Evolutionary conservation across 2,888 invertebrate genomes (phyloP).

Genomic region (Plebejus anna): DNA sequence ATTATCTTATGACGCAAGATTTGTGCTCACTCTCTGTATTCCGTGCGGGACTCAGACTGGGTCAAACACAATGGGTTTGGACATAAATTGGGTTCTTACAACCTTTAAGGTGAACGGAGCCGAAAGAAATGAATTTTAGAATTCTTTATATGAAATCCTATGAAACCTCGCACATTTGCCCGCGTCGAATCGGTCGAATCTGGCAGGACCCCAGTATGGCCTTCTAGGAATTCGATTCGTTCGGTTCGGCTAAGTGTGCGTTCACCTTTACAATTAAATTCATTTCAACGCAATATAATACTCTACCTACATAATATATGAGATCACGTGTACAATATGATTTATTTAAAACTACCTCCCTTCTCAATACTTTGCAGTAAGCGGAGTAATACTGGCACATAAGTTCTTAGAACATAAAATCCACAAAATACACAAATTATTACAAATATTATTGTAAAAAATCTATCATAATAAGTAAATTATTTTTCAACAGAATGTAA

Average conservation of each 20-base stretch:
- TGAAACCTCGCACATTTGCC: too few species aligned
- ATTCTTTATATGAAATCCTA: too few species aligned
- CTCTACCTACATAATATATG: neutral
- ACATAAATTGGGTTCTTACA: neutral
- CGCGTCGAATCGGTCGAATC: too few species aligned
- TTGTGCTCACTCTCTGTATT: neutral
- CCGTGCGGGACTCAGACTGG: neutral
- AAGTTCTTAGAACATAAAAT: neutral
- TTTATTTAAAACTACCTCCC: conserved; percentile 9
- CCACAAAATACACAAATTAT: neutral
- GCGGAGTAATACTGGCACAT: conserved; percentile 13
- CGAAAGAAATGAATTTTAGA: too few species aligned
- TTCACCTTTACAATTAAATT: neutral
- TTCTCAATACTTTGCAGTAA: neutral
- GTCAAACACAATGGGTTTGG: neutral
- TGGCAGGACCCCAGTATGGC: too few species aligned
- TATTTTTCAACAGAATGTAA: neutral
- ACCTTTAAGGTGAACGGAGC: neutral
- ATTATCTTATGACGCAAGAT: neutral
- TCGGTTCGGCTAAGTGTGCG: too few species aligned
- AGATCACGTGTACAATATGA: conserved; percentile 21
- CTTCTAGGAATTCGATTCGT: too few species aligned
- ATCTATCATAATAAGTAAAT: neutral
- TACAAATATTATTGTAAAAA: neutral
- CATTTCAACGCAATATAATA: neutral